A percentile compares a stretch with the other conserved stretches of the same genome.
Evolutionary conservation across 2,797 vertebrate species (phyloP).

Genomic region (Gila robusta): DNA sequence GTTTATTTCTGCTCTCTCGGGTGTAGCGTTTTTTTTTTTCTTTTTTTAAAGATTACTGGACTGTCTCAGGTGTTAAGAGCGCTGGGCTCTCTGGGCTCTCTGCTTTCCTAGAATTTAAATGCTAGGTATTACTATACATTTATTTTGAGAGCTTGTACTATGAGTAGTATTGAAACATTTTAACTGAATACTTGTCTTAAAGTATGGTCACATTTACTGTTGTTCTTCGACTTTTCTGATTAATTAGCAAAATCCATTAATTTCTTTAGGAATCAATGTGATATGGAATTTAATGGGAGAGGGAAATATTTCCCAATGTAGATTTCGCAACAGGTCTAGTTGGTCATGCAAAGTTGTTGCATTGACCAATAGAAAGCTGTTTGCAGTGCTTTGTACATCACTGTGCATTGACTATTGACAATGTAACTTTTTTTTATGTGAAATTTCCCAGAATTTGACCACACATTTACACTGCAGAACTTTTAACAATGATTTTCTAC

Average conservation of each 20-base stretch:
- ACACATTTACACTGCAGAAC: neutral
- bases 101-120: constrained; percentile 10
- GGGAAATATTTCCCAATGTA: neutral
- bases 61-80: neutral
- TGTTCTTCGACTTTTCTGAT: neutral
- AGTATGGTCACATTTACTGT: neutral
- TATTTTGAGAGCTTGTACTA: neutral
- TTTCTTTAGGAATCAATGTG: neutral
- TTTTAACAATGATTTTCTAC: neutral
- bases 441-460: neutral
- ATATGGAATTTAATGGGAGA: neutral
- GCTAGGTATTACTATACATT: neutral
- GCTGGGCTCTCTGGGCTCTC: neutral
- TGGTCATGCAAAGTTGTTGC: neutral
- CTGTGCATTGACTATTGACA: neutral
- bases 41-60: neutral
- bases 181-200: neutral
- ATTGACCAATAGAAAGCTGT: neutral
- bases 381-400: neutral
- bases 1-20: constrained; percentile 15
- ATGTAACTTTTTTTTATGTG: neutral
- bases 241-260: neutral
- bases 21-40: neutral
- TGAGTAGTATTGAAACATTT: neutral
- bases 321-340: neutral